Conservation (phyloP, 2,113 vertebrate genomes). For the Condylura cristata region DNA sequence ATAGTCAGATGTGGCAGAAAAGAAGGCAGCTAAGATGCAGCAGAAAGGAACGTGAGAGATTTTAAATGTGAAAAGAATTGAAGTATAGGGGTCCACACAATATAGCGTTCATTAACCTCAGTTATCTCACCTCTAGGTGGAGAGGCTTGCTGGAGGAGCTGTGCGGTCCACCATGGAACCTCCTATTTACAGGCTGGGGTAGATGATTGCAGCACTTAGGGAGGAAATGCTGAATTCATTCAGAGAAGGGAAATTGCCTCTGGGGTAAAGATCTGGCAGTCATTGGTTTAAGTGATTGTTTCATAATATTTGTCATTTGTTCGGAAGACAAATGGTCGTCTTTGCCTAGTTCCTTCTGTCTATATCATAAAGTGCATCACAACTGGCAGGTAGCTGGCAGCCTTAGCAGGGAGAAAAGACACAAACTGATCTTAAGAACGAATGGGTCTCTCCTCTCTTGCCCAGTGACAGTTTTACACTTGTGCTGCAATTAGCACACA, state of each 20-base stretch:
- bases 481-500: not conserved
- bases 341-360: slow-evolving; percentile 17
- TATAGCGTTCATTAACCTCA: not conserved
- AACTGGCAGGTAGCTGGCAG: slow-evolving; percentile 8
- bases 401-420: not conserved
- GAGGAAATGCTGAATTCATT: not conserved
- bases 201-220: not conserved
- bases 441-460: not conserved
- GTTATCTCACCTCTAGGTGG: not conserved
- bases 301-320: slow-evolving; percentile 51
- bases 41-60: not conserved
- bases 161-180: not conserved
- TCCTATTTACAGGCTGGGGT: not conserved
- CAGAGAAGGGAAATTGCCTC: not conserved
- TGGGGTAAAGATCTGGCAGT: not conserved
- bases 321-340: slow-evolving; percentile 33
- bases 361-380: slow-evolving; percentile 40
- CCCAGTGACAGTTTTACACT: not conserved
- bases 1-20: not conserved
- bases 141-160: not conserved
- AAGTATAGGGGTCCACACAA: not conserved
- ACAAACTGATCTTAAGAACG: not conserved
- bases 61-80: not conserved
- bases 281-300: slow-evolving; percentile 9
- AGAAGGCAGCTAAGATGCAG: not conserved